Conservation (phyloP, 2,797 vertebrate species). For the Synaphobranchus kaupii region DNA sequence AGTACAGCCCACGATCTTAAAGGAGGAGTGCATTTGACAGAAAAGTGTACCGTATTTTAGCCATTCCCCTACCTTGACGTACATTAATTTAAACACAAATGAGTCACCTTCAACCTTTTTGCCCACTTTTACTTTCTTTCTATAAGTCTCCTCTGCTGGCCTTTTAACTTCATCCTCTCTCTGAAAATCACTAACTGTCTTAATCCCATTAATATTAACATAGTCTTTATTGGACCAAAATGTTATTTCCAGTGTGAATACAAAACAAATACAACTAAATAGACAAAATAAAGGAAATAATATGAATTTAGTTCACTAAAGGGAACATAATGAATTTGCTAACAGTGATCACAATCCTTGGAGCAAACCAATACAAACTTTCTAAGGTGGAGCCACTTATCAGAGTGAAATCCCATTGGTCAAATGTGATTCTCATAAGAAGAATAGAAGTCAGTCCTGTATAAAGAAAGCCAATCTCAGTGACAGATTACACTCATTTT, state of each 20-base stretch:
- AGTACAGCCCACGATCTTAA: conserved; percentile 32
- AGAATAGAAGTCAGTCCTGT: neutral
- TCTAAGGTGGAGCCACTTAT: neutral
- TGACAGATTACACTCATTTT: neutral
- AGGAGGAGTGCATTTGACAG: conserved; percentile 22
- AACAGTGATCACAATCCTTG: neutral
- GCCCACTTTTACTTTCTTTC: neutral
- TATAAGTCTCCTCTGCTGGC: neutral
- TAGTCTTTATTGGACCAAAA: neutral
- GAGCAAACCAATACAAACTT: neutral
- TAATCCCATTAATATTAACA: too few species aligned
- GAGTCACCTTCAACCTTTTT: neutral
- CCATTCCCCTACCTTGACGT: neutral
- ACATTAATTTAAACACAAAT: neutral
- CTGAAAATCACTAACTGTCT: neutral
- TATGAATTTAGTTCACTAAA: neutral
- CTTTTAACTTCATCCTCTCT: neutral
- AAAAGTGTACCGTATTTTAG: neutral
- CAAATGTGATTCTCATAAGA: neutral
- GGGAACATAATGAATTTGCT: neutral
- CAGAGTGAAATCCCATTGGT: neutral
- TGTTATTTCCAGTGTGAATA: neutral
- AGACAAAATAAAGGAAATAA: neutral
- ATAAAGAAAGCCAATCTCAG: neutral
- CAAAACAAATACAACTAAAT: neutral